phyloP scores from a whole-genome alignment of 2,888 invertebrate genomes.

The Anoncus sp. region DNA sequence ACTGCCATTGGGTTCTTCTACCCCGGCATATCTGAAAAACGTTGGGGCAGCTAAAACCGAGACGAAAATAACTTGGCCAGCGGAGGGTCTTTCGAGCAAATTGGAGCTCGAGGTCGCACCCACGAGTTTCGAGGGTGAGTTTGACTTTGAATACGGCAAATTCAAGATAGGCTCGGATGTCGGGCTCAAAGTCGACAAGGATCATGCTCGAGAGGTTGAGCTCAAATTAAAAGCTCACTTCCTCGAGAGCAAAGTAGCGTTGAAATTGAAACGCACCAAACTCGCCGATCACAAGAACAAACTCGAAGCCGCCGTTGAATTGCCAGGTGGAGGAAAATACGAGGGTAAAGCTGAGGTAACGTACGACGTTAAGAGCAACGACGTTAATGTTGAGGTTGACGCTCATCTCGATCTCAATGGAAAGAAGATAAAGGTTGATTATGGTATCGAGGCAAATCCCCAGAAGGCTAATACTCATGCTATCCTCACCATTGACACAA shows the following conservation, averaged over 20 bases:
- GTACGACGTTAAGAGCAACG: slow-evolving; percentile 85
- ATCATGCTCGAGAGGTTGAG: slow-evolving; percentile 84
- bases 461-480: slow-evolving; percentile 84
- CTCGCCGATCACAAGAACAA: slow-evolving; percentile 86
- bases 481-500: slow-evolving; percentile 84
- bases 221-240: slow-evolving; percentile 85
- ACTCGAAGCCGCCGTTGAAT: slow-evolving; percentile 85
- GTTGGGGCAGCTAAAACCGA: slow-evolving; percentile 46
- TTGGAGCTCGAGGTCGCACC: slow-evolving; percentile 86
- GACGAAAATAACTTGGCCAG: slow-evolving; percentile 76
- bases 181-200: slow-evolving; percentile 82
- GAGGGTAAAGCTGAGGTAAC: slow-evolving; percentile 86
- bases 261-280: slow-evolving; percentile 86
- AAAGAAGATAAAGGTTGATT: slow-evolving; percentile 85
- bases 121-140: slow-evolving; percentile 85
- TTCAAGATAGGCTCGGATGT: slow-evolving; percentile 85
- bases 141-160: slow-evolving; percentile 86
- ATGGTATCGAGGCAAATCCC: slow-evolving; percentile 83
- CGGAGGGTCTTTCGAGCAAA: slow-evolving; percentile 76
- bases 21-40: slow-evolving; percentile 40
- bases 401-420: slow-evolving; percentile 86
- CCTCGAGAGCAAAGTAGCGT: slow-evolving; percentile 84
- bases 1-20: slow-evolving; percentile 10
- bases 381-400: slow-evolving; percentile 82
- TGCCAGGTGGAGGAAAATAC: slow-evolving; percentile 87